Base-by-base conservation (phyloP, 2,113 vertebrate species). In the Theropithecus gelada region DNA sequence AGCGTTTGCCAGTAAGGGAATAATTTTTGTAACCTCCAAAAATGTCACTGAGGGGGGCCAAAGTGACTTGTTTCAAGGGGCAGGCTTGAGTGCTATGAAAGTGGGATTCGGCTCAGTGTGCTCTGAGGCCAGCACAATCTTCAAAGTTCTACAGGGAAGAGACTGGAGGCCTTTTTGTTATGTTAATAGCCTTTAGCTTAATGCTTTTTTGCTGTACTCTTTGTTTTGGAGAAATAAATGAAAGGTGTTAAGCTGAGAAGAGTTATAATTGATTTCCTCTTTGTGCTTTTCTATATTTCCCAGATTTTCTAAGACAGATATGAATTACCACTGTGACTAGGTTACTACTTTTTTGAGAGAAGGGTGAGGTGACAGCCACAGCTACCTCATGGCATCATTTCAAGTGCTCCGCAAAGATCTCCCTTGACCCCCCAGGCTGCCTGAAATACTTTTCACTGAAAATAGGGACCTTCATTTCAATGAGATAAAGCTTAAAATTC, bases 231-330 rank as follows among this genome's bases (percentile, higher is more conserved):
- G 79, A 93, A 95, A 86, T 66, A 91, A 84, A 93, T 96, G 59
- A 83, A 97, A 97, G 87, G 57, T 76, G 88, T 92, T 96, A 96
- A 94, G 38, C 50, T 75, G 83, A 90, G 64, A 87, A 92, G 86
- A 93, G 82, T 76, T 64, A 57, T 52, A 66, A 95, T 92, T 94
- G 93, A 82, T 81, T 96, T 93, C 76, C 45, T 96, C 83, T 84
- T 88, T 78, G 52, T 85, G 64, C 50, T 72, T 92, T 92, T 92
- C 70, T 73, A 1, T 90, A 70, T 96, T 88, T 97, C 90, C 90
- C 64, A 90, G 82, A 40, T 72, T 92, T 94, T 96, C 84, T 66
- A 72, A 25, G 23, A n/a, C 78, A 45, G 57, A 25, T 92, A 66
- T 73, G 68, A 93, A 96, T 93, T 38, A 48, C 95, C 43, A 23